These are phyloP conservation scores for Dioctria linearis DNA, from an alignment of 2,888 invertebrate species.

Conservation along the genomic window DNA sequence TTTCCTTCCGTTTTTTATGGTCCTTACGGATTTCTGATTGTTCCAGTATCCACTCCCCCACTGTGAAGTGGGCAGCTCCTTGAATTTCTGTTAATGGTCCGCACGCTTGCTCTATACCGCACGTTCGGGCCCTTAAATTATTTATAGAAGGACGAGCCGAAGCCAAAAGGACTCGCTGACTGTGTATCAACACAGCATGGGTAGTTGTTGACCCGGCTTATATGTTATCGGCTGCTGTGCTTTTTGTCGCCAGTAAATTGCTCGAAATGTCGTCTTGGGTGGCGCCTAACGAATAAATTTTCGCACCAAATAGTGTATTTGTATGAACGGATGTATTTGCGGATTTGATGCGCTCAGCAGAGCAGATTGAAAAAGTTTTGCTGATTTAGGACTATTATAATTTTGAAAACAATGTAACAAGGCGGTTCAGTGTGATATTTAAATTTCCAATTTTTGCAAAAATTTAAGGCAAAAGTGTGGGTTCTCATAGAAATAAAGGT, in stretches of 20 bases:
- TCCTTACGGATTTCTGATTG: conserved; percentile 19
- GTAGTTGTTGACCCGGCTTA: conserved; percentile 16
- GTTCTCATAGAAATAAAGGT: too few relatives aligned
- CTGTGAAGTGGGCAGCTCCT: conserved; percentile 56
- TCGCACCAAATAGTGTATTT: not conserved
- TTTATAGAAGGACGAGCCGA: conserved; percentile 21
- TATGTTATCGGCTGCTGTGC: conserved; percentile 28
- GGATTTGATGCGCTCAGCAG: not conserved
- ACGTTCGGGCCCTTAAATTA: conserved; percentile 41
- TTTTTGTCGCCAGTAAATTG: conserved; percentile 53
- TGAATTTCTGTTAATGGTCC: conserved; percentile 38
- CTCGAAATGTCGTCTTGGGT: conserved; percentile 53
- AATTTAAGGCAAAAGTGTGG: not conserved
- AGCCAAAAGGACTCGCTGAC: conserved; percentile 6
- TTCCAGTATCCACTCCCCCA: conserved; percentile 48
- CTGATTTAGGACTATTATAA: not conserved
- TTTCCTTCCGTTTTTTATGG: conserved; percentile 3
- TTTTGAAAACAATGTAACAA: not conserved
- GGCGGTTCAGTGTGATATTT: not conserved
- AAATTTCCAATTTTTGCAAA: not conserved
- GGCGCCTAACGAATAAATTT: conserved; percentile 52
- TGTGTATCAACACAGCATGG: conserved; percentile 26
- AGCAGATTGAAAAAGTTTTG: conserved; percentile 10
- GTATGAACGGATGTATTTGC: not conserved
- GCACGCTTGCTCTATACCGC: conserved; percentile 44